Conservation (phyloP, 2,797 vertebrate species). For the Buceros bicornis region DNA sequence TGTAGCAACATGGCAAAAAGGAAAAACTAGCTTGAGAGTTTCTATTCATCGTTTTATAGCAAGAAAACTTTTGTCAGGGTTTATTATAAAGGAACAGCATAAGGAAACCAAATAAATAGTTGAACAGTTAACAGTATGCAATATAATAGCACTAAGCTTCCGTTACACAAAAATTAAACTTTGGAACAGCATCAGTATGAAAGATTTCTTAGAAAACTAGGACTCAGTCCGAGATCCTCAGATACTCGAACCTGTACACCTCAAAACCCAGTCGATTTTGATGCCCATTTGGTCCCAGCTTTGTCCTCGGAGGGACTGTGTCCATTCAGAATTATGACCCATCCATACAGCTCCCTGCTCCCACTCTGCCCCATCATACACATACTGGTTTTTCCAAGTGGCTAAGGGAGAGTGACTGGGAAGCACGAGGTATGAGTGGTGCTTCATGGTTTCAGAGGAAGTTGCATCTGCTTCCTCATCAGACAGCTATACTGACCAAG, state of each 20-base stretch:
- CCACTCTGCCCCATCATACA: neutral
- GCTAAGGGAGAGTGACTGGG: neutral
- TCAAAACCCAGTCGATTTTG: neutral
- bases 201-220: slow-evolving; percentile 24
- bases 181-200: slow-evolving; percentile 49
- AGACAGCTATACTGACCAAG: neutral
- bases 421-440: neutral
- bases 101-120: slow-evolving; percentile 66
- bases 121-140: slow-evolving; percentile 45
- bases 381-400: neutral
- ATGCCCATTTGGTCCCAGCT: neutral
- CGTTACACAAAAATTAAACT: slow-evolving; percentile 47
- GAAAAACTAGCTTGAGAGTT: neutral
- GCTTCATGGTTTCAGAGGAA: neutral
- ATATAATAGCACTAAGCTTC: slow-evolving; percentile 50
- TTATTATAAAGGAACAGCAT: slow-evolving; percentile 52
- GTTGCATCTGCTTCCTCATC: neutral
- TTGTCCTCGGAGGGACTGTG: neutral
- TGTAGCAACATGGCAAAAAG: neutral
- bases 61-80: slow-evolving; percentile 39
- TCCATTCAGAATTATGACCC: neutral
- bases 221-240: neutral
- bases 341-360: neutral
- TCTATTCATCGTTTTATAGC: slow-evolving; percentile 1
- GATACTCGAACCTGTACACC: neutral